Percentiles rank a stretch among this genome's conserved stretches.
Conservation (phyloP, 2,888 invertebrate species). For the Pseudeuparius sepicola region DNA sequence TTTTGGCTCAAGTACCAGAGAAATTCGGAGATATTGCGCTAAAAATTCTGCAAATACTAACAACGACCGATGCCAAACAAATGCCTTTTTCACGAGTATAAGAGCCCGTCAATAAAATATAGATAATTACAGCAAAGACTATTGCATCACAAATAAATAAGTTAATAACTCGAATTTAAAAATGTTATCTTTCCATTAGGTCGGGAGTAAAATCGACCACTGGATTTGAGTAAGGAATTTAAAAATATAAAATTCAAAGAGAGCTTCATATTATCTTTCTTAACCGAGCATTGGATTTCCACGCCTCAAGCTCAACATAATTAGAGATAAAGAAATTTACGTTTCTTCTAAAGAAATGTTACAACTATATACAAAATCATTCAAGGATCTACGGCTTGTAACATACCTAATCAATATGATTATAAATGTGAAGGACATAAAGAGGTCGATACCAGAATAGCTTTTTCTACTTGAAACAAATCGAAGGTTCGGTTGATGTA, state of each 20-base stretch:
- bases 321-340: slow-evolving; percentile 6
- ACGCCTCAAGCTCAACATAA: neutral
- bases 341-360: slow-evolving; percentile 9
- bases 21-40: no score
- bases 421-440: slow-evolving; percentile 1
- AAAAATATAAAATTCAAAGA: slow-evolving; percentile 7
- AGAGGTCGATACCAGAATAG: slow-evolving; percentile 4
- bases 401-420: slow-evolving; percentile 1
- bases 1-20: no score
- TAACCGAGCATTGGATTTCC: slow-evolving; percentile 8
- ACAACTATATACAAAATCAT: slow-evolving; percentile 3
- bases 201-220: slow-evolving; percentile 8
- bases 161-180: no score
- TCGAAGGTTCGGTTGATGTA: neutral
- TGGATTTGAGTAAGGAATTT: slow-evolving; percentile 6
- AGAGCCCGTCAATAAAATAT: no score
- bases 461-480: slow-evolving; percentile 3
- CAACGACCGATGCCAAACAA: no score
- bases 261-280: slow-evolving; percentile 1
- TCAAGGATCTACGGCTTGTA: slow-evolving; percentile 1
- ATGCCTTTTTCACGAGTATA: no score
- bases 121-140: no score
- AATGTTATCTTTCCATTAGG: no score
- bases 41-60: no score
- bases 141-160: no score